phyloP scores from a whole-genome alignment of 2,797 vertebrate species.

The Pseudomugil gertrudae region DNA sequence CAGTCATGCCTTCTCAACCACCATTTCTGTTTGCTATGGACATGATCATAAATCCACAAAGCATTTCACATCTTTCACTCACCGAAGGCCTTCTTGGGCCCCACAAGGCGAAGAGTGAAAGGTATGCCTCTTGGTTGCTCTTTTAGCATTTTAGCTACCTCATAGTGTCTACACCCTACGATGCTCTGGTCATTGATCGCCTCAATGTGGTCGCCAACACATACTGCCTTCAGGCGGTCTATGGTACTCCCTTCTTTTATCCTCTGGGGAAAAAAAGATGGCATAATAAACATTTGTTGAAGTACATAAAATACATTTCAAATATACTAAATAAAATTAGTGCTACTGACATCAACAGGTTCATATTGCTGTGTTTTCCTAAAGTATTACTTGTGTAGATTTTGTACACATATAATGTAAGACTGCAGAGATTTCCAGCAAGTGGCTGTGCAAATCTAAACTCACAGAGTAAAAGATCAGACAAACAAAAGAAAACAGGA shows the following conservation, averaged over 20 bases:
- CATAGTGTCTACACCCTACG: conserved; percentile 96
- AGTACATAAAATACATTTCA: background rate
- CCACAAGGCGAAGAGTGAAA: conserved; percentile 93
- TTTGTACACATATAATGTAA: background rate
- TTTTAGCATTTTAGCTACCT: conserved; percentile 96
- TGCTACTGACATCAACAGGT: background rate
- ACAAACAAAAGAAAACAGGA: background rate
- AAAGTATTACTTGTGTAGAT: background rate
- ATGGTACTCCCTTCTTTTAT: conserved; percentile 97
- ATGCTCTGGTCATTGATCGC: conserved; percentile 97
- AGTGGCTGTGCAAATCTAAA: background rate
- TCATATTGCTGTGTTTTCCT: background rate
- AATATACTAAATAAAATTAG: background rate
- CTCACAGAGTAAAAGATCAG: background rate
- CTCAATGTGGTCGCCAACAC: conserved; percentile 97
- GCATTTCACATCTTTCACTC: conserved; percentile 57
- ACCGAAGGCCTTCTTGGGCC: conserved; percentile 97
- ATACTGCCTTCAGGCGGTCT: conserved; percentile 87
- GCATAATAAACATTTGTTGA: background rate
- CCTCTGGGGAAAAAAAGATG: conserved; percentile 77
- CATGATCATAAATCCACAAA: background rate
- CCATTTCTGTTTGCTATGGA: background rate
- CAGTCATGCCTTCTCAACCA: background rate
- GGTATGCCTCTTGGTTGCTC: conserved; percentile 88
- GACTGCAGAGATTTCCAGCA: background rate